Base-by-base conservation (phyloP, 2,888 invertebrate species). In the Sicus ferrugineus region DNA sequence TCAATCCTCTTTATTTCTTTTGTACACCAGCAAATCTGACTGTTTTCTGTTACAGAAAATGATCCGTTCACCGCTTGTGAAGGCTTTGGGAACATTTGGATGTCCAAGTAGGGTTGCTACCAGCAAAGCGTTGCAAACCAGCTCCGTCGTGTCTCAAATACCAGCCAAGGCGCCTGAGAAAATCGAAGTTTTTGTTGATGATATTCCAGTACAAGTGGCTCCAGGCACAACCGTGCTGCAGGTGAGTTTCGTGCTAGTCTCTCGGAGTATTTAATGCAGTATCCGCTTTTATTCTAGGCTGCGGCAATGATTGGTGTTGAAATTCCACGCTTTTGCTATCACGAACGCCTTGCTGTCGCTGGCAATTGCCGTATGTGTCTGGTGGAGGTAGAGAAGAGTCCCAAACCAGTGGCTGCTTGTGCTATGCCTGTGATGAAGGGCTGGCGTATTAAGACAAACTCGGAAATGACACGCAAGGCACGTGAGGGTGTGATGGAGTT, bases 361-460 rank as follows among this genome's bases (percentile, higher is more conserved):
- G 99, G 99, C 58, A 99, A 99, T 87, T 99, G 98, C 83, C 90
- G 99, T 73, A 99, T 99, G 99, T 99, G 99, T 86, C 88, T 99
- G 31, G 99, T 99, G 0, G 99, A 99, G 87, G 97, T 99, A 14
- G 99, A 99, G 84, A 98, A 96, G 84, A 96, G 97, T 52, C 93
- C 97, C 1, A 97, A 99, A 88, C 98, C 98, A 0, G 95, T 97
- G 0, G 99, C 99, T 9, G 97, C 98, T 0, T 99, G 99, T 86
- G 99, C 99, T 16, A 99, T 99, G 98, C 99, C 99, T 0, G 98
- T 99, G 0, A 97, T 99, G 98, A 98, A 98, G 86, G 99, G 98
- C n/a, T 96, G 96, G 99, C 90, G 94, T 75, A 91, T 99, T 23
- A 98, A 98, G 85, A 99, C 99, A 23, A 94, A 99, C 84, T 98